phyloP scores from a whole-genome alignment of 2,113 vertebrate species.

The Pelvicachromis taeniatus region DNA sequence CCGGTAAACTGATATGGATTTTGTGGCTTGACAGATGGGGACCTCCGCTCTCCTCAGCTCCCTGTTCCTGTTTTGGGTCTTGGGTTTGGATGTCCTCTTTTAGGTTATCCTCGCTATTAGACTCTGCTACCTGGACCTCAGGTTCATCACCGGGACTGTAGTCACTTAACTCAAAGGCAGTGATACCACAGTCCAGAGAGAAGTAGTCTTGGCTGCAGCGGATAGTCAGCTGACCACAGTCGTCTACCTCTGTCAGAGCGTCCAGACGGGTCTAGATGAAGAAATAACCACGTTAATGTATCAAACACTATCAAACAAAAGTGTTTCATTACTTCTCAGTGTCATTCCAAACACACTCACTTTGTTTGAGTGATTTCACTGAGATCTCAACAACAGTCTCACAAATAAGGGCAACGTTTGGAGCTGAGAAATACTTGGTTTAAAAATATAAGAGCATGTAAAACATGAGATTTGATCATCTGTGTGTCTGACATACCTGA shows the following conservation, averaged over 20 bases:
- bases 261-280: slow-evolving; percentile 85
- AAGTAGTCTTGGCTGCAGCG: slow-evolving; percentile 97
- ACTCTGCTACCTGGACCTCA: slow-evolving; percentile 63
- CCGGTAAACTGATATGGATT: slow-evolving; percentile 78
- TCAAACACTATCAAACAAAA: not conserved
- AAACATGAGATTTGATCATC: not conserved
- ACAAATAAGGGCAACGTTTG: not conserved
- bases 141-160: slow-evolving; percentile 91
- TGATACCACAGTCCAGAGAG: slow-evolving; percentile 97
- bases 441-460: not conserved
- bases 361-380: not conserved
- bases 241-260: slow-evolving; percentile 92
- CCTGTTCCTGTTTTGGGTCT: not conserved
- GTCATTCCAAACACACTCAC: not conserved
- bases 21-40: slow-evolving; percentile 38
- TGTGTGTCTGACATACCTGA: slow-evolving; percentile 70
- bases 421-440: not conserved
- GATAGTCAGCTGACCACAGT: slow-evolving; percentile 95
- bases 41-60: slow-evolving; percentile 20
- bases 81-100: not conserved
- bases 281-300: not conserved
- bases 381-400: too few relatives aligned
- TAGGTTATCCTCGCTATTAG: slow-evolving; percentile 25
- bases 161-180: slow-evolving; percentile 92
- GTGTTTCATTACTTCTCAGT: accelerated